These are phyloP conservation scores for Microhierax caerulescens DNA, from an alignment of 2,797 vertebrate species.

Conservation along the genomic window DNA sequence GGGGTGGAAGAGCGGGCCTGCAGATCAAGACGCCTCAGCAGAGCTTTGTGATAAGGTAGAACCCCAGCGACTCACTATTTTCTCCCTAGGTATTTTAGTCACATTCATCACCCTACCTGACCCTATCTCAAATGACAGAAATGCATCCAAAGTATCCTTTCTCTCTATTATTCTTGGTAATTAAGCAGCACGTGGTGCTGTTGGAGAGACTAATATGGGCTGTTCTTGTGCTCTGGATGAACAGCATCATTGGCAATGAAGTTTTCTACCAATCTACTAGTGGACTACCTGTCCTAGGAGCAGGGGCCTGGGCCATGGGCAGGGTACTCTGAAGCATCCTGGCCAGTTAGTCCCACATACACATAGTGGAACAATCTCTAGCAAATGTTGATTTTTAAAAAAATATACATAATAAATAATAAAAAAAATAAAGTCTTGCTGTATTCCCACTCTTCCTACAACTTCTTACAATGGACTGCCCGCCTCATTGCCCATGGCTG, in stretches of 20 bases:
- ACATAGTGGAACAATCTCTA: not conserved
- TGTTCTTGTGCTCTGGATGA: not conserved
- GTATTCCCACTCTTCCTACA: not conserved
- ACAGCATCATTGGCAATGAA: not conserved
- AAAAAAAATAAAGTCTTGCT: not conserved
- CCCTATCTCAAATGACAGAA: not conserved
- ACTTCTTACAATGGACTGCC: not conserved
- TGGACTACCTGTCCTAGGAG: not conserved
- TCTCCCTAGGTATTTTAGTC: not conserved
- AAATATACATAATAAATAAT: too few species aligned
- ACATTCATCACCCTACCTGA: not conserved
- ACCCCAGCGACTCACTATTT: not conserved
- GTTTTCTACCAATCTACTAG: not conserved
- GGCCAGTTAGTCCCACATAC: not conserved
- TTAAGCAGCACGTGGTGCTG: not conserved
- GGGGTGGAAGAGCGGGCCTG: not conserved
- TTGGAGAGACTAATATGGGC: not conserved
- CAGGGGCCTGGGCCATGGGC: not conserved
- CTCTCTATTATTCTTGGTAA: not conserved
- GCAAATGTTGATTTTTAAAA: not conserved
- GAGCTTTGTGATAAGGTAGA: not conserved
- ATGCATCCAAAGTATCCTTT: not conserved
- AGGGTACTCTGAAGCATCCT: not conserved
- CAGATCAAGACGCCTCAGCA: not conserved
- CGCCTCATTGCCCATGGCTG: not conserved